phyloP scores from a whole-genome alignment of 2,888 invertebrate species.

The Latrodectus hesperus region DNA sequence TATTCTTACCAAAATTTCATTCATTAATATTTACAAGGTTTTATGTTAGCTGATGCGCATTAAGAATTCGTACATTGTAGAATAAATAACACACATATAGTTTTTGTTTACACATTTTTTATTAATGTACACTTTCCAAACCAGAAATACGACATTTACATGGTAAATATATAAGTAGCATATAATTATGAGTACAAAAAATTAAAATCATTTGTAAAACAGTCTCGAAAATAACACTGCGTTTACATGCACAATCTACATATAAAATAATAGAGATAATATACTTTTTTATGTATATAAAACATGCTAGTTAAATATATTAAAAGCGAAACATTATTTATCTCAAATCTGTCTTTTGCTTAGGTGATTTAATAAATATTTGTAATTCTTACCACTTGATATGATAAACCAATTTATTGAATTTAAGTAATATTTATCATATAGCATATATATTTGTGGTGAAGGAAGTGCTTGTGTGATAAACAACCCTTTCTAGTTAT shows the following conservation, averaged over 20 bases:
- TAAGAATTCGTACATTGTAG: too few relatives aligned
- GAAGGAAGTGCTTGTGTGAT: too few relatives aligned
- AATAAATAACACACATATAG: not conserved
- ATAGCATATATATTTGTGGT: too few relatives aligned
- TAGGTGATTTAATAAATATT: too few relatives aligned
- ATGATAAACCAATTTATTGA: too few relatives aligned
- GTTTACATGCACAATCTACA: conserved; percentile 52
- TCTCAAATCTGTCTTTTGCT: not conserved
- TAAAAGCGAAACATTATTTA: not conserved
- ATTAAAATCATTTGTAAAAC: conserved; percentile 63
- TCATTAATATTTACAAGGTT: too few relatives aligned
- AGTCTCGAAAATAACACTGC: conserved; percentile 62
- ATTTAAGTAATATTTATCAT: too few relatives aligned
- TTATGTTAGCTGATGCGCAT: too few relatives aligned
- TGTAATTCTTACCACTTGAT: too few relatives aligned
- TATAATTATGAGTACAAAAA: conserved; percentile 52
- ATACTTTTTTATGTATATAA: conserved; percentile 4
- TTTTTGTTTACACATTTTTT: conserved; percentile 30
- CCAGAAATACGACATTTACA: conserved; percentile 40
- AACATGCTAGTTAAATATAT: conserved; percentile 10
- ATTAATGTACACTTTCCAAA: conserved; percentile 43
- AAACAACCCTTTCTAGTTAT: too few relatives aligned
- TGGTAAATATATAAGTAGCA: conserved; percentile 22
- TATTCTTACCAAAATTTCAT: too few relatives aligned
- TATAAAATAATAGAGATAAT: conserved; percentile 26